Evolutionary conservation across 1,140 invertebrate species (phyloP), one percentile per base, ranked within the genome.

Genomic region (Drosophila guanche): DNA sequence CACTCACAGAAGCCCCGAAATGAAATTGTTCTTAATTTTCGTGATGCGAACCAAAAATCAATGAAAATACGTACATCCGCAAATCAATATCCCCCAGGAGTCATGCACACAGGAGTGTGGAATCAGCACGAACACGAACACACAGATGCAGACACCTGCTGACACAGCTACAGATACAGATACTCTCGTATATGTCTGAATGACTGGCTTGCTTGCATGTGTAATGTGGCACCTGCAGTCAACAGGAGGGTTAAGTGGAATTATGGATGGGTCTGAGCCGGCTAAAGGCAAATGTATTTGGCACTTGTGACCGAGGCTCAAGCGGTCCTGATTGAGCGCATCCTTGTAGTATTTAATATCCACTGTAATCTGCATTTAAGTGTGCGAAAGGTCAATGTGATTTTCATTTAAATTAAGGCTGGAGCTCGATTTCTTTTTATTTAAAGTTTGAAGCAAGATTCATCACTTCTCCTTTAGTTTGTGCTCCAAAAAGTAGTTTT

Each of bases 21-120:
- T 54, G 50, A 71, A 72, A 72, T 54, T 61, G 67, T 52, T 54
- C 48, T 72, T 72, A 71, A 72, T 73, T 72, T 72, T 63, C 69
- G 58, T 72, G 58, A 73, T 72, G 58, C 45, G 58, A 51, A 73
- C 72, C 55, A 54, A 71, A 71, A 69, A 48, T 48, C 65, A 46
- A 71, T 71, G 55, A 12, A 16, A 59, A 40, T 51, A 70, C 16
- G 16, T 20, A 20, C 33, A 37, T 8, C 52, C 68, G 57, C 68
- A 73, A 72, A 71, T 72, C 61, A 57, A 56, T 56, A 57, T 59
- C 43, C 69, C 14, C 41, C 50, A 59, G 59, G 42, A 76, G 45
- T 4, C 56, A 51, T 3, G 7, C 43, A 51, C 52, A 47, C 56
- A 25, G 6, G 10, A 27, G 27, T 50, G 55, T 58, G 55, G 45